Base-by-base conservation (phyloP, 2,797 vertebrate genomes). In the Xiphorhynchus erythropygius region DNA sequence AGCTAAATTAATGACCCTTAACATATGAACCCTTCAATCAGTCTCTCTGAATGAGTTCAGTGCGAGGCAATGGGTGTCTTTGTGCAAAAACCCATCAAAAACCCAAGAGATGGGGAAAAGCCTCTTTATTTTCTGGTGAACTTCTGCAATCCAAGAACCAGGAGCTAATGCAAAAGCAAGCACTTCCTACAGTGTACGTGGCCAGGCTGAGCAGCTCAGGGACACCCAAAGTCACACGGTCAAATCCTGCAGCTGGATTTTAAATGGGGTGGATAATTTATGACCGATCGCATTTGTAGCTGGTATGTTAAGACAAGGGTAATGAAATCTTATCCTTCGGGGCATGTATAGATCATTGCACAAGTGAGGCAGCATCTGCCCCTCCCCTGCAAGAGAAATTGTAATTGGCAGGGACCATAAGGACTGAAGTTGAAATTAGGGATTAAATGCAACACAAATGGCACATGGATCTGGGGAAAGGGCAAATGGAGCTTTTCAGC, bases 221-320 rank as follows among this genome's bases (percentile, higher is more conserved):
- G 57, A 84, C 70, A 84, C 19, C 52, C 85, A 70, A 87, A 93
- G 94, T 69, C 95, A 95, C 74, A 76, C 18, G 2, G 89, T 81
- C 90, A 93, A 87, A 79, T 85, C 86, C 70, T 79, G 49, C 57
- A 91, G 85, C 90, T 89, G 87, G 81, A 94, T 93, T 94, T 91
- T 80, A 96, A 96, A 95, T 60, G 57, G 60, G 60, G 88, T 93
- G 78, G 89, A 87, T 91, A 91, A 88, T 95, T 94, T 69, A 84
- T 49, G 87, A 94, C 65, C 3, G 3, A 93, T 10, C 8, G 12
- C 80, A 90, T 90, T 93, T 91, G 90, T 93, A 80, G 80, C 70
- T 84, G 87, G 93, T 94, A 74, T 50, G 89, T 88, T 80, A 87
- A 91, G 85, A 96, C 91, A 94, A 89, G 85, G 83, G 90, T 70